Base-by-base conservation (phyloP, 64 coral and sea anemone species). In the Actinia tenebrosa region DNA sequence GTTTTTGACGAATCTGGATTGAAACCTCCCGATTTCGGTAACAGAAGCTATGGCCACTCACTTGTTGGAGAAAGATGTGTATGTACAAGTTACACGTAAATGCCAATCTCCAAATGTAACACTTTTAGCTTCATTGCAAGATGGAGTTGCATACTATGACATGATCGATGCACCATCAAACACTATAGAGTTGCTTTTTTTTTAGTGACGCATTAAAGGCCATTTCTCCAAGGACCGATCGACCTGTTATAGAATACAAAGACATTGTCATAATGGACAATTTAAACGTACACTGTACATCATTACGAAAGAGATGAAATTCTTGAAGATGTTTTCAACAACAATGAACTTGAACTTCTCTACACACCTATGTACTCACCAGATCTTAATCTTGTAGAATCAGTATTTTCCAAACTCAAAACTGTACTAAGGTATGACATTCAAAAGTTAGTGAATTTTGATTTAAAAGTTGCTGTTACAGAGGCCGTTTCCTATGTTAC, bases 1-100 rank as follows among this genome's bases (percentile, higher is more conserved):
- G 82, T 89, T 55, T 89, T 89, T 19, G 87, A 89, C 53, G 87
- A 82, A 82, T 77, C 87, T 18, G 87, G 77, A 50, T 20, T 89
- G 10, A 89, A 82, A 45, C 16, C 58, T 20, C 86, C 71, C 17
- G 20, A n/a, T 10, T 37, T 42, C 23, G 56, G 30, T 58, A 79
- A 18, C 16, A 43, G 77, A 13, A 56, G 43, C 14, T 87, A 78
- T 19, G 86, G 86, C 7, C 47, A 50, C 47, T 50, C 47, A 5
- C 47, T 50, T 8, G 7, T 50, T 50, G 47, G 47, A 50, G 47
- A 50, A 8, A 4, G 47, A 50, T 50, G 47, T 50, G 47, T 50
- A 50, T 50, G 47, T 50, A 50, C 0, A 50, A 18, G 60, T 61
- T 16, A 16, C 60, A 16, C 60, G 60, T 61, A 19, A 61, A 18